Percentiles rank a stretch among this genome's conserved stretches.
phyloP scores from a whole-genome alignment of 2,113 vertebrate species.

The Enhydra lutris region DNA sequence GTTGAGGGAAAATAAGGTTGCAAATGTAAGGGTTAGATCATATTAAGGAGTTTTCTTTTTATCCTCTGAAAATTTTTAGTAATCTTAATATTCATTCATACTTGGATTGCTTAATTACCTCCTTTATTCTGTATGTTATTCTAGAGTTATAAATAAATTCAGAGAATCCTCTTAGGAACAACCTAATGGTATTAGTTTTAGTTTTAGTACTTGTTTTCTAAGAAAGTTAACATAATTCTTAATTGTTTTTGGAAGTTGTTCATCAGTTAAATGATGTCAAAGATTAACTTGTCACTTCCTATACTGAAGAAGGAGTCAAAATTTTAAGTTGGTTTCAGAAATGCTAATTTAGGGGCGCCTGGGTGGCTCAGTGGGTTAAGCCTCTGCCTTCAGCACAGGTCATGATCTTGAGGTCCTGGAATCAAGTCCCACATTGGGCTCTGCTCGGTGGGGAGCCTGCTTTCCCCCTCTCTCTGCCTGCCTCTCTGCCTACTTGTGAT shows the following conservation, averaged over 20 bases:
- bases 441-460: too few relatives aligned
- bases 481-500: too few relatives aligned
- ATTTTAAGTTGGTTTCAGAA: neutral
- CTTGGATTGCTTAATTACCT: neutral
- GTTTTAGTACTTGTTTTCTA: neutral
- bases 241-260: slow-evolving; percentile 13
- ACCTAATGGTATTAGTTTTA: slow-evolving; percentile 22
- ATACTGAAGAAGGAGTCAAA: neutral
- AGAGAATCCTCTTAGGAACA: neutral
- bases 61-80: neutral
- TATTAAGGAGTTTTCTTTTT: neutral
- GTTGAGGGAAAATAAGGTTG: neutral
- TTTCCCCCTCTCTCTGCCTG: too few relatives aligned
- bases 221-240: neutral
- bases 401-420: too few relatives aligned
- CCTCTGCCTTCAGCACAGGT: too few relatives aligned
- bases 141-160: neutral
- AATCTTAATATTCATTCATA: neutral
- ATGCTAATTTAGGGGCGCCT: neutral
- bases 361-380: too few relatives aligned
- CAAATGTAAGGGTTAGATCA: neutral
- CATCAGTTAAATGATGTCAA: neutral
- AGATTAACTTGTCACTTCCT: neutral
- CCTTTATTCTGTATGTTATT: neutral
- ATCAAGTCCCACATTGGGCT: too few relatives aligned